Evolutionary conservation across 2,797 vertebrate genomes (phyloP), one percentile per base, ranked within the genome.

Genomic region (Danio tinwini): DNA sequence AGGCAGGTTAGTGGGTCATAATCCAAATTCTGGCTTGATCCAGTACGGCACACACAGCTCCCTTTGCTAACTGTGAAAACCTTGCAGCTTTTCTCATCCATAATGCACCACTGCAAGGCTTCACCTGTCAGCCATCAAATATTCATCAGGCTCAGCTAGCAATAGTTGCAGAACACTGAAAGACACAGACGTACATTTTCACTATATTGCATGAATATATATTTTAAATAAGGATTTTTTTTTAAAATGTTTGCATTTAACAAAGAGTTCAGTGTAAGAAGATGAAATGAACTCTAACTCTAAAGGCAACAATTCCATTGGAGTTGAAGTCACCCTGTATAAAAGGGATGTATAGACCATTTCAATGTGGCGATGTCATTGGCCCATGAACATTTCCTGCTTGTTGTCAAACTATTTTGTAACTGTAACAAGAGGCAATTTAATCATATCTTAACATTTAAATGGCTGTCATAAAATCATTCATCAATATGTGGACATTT

Each of bases 101-200:
- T 94, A 88, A 93, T 93, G 87, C 82, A 92, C 86, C 61, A 71
- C 58, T 63, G 74, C 81, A 84, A 84, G 84, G 88, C 87, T 85
- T 89, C 87, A 85, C 63, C 63, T 88, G 85, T 73, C 79, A 83
- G 40, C 6, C 77, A 89, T 93, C 44, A 91, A 94, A 90, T 91
- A 91, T 92, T 89, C 77, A 93, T 84, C 70, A 83, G 78, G 58
- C 68, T 62, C 17, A 67, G 74, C 82, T 29, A 47, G 56, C 63
- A 45, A 63, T 78, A 19, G 70, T 53, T 55, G 65, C 8, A 19
- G 29, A 78, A 62, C 55, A 29, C 21, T 47, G 4, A 12, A 6
- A 59, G 55, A 79, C 61, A 79, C 61, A 74, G 45, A n/a, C n/a
- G 7, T 10, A 12, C 14, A 39, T 63, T 63, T 12, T 8, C 17